A percentile compares a stretch with the other conserved stretches of the same genome.
phyloP scores from a whole-genome alignment of 2,113 vertebrate genomes.

The Gambusia affinis region DNA sequence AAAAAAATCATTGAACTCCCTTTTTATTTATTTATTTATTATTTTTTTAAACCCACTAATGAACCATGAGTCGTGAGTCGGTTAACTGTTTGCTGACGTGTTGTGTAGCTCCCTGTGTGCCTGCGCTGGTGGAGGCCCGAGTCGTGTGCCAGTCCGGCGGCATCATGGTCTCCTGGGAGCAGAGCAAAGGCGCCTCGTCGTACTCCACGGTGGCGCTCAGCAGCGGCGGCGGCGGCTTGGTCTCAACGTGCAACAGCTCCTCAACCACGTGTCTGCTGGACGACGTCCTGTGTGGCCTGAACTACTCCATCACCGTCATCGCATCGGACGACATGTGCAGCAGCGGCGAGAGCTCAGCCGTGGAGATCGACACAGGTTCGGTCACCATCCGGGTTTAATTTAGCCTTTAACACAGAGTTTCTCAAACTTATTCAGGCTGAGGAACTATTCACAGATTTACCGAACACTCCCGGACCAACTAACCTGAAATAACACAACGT shows the following conservation, averaged over 20 bases:
- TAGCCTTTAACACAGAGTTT: too few species aligned
- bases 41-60: too few species aligned
- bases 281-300: constrained; percentile 71
- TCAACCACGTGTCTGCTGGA: constrained; percentile 61
- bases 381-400: background rate
- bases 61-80: too few species aligned
- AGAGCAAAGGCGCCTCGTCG: constrained; percentile 67
- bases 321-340: constrained; percentile 66
- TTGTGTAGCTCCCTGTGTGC: constrained; percentile 74
- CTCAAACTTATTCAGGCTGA: too few species aligned
- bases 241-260: constrained; percentile 58
- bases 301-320: constrained; percentile 73
- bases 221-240: constrained; percentile 58
- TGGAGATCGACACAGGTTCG: constrained; percentile 68
- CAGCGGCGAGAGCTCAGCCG: constrained; percentile 57
- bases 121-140: constrained; percentile 53
- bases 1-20: too few species aligned
- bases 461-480: too few species aligned
- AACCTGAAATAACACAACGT: too few species aligned
- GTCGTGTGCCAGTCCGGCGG: constrained; percentile 66
- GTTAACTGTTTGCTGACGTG: background rate
- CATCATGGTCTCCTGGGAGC: constrained; percentile 76
- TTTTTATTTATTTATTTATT: too few species aligned
- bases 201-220: constrained; percentile 71
- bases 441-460: too few species aligned